Evolutionary conservation across 2,888 invertebrate species (phyloP), one percentile per base, ranked within the genome.

Genomic region (Mimas tiliae): DNA sequence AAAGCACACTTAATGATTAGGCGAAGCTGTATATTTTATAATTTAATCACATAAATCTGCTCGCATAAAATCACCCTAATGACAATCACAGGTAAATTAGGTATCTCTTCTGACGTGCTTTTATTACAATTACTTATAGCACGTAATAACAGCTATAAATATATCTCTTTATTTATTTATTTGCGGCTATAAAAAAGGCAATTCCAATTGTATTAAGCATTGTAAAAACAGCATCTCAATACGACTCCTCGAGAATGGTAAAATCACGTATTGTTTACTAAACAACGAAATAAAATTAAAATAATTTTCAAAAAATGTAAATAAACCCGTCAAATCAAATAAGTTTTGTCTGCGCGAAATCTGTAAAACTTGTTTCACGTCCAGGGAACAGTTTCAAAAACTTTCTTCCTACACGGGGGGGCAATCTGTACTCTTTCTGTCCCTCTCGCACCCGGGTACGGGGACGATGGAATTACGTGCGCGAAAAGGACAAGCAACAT

Each of bases 321-420:
- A 82, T 80, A 82, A 80, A 82, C 58, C 76, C 75, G 74, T 80
- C 77, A 79, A 76, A 74, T 81, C 77, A 79, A 85, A 86, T 12
- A 83, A 84, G 79, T 75, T 79, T 58, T 78, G 86, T 87, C 89
- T 85, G 85, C 86, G 91, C 91, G 84, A 93, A 92, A 91, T 91
- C 91, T 89, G 89, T 90, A 88, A 86, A 91, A 92, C 91, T 91
- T 88, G 92, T 91, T 92, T 84, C 88, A 86, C 88, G 84, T 87
- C 85, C 84, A 86, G 84, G 78, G 67, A 82, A 88, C 87, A 84
- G 87, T 88, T 88, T 89, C 84, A 87, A 89, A 70, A 90, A 91
- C 92, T 93, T 93, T 93, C 91, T 92, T 91, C 87, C 88, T 88
- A 88, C 87, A 87, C 81, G 73, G 76, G 82, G n/a, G 82, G 79